Evolutionary conservation across 2,888 invertebrate species (phyloP).

Genomic region (Pemphredon lugubris): DNA sequence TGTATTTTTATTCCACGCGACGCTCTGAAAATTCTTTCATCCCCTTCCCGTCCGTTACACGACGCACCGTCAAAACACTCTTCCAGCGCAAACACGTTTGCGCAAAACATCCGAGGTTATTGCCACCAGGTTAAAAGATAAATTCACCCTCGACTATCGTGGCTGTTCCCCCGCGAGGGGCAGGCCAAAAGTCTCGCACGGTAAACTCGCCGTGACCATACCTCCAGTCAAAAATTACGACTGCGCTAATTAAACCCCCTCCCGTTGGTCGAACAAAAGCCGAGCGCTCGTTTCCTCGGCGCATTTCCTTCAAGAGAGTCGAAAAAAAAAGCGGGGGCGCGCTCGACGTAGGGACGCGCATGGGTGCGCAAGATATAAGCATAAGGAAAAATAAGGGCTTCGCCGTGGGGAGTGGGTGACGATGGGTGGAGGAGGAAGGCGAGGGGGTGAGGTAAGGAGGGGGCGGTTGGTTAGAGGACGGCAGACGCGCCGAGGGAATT

Average conservation of each 20-base stretch:
- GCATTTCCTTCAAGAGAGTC: slow-evolving; percentile 1
- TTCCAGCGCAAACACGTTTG: not conserved
- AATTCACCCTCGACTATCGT: slow-evolving; percentile 12
- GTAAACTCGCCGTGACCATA: slow-evolving; percentile 37
- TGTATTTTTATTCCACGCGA: too few relatives aligned
- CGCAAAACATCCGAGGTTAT: too few relatives aligned
- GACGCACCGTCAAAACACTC: not conserved
- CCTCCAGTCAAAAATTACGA: slow-evolving; percentile 44
- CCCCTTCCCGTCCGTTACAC: too few relatives aligned
- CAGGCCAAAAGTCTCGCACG: slow-evolving; percentile 17
- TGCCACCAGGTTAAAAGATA: slow-evolving; percentile 1
- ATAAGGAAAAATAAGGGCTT: not conserved
- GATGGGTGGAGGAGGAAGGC: not conserved
- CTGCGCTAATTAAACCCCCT: slow-evolving; percentile 45
- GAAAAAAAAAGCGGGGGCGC: slow-evolving; percentile 13
- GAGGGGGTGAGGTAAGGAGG: not conserved
- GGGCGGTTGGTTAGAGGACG: not conserved
- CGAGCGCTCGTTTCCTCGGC: slow-evolving; percentile 6
- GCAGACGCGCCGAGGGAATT: slow-evolving; percentile 39
- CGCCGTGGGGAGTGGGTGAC: too few relatives aligned
- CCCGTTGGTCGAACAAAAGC: slow-evolving; percentile 9
- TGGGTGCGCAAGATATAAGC: not conserved
- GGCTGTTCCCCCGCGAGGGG: not conserved
- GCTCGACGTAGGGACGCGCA: slow-evolving; percentile 4
- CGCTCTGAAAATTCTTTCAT: too few relatives aligned